Percentiles rank a stretch among this genome's conserved stretches.
phyloP scores from a whole-genome alignment of 2,888 invertebrate species.

The Anagyrus pseudococci region DNA sequence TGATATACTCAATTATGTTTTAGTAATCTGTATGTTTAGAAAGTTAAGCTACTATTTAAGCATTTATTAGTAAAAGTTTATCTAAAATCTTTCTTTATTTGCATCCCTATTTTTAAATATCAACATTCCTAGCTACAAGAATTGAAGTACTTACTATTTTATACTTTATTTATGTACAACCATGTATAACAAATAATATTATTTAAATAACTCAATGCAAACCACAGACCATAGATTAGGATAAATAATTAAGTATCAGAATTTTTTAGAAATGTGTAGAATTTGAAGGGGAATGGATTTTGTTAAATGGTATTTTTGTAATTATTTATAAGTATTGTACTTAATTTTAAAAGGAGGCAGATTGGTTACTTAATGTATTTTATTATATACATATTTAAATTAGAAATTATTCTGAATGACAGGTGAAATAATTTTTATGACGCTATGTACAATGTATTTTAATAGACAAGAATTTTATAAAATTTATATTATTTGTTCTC shows the following conservation, averaged over 20 bases:
- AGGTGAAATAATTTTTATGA: conserved; percentile 24
- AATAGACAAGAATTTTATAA: conserved; percentile 32
- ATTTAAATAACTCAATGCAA: conserved; percentile 2
- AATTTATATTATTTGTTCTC: conserved; percentile 1
- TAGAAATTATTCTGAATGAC: conserved; percentile 5
- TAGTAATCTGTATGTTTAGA: background rate
- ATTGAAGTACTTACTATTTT: conserved; percentile 26
- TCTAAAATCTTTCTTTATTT: background rate
- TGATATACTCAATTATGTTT: background rate
- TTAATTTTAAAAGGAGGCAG: conserved; percentile 7
- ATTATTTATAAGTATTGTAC: conserved; percentile 13
- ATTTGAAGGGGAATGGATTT: conserved; percentile 30
- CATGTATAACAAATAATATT: background rate
- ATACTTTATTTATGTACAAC: conserved; percentile 2
- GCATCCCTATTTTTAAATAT: conserved; percentile 5
- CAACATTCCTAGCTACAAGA: conserved; percentile 23
- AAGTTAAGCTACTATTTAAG: background rate
- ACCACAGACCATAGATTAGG: conserved; percentile 23
- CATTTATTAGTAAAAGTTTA: background rate
- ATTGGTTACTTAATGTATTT: conserved; percentile 9
- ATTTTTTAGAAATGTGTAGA: background rate
- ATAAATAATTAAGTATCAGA: conserved; percentile 10
- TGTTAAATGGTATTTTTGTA: conserved; percentile 29
- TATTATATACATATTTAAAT: conserved; percentile 8
- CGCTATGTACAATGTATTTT: conserved; percentile 35